A percentile compares a stretch with the other conserved stretches of the same genome.
phyloP scores from a whole-genome alignment of 1,140 invertebrate genomes.

The Apis mellifera region Amel_HAv3.1 CM009931.2:26233501-26234000 shows the following conservation, averaged over 20 bases:
- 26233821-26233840: not conserved
- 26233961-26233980: too few relatives aligned
- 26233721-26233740: slow-evolving; percentile 29
- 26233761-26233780: slow-evolving; percentile 34
- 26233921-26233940: too few relatives aligned
- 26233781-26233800: slow-evolving; percentile 26
- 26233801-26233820: not conserved
- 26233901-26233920: too few relatives aligned
- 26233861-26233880: too few relatives aligned
- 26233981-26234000: too few relatives aligned
- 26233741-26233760: slow-evolving; percentile 26
- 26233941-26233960: too few relatives aligned
- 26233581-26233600: slow-evolving; percentile 46
- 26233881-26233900: too few relatives aligned
- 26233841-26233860: not conserved
- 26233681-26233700: too few relatives aligned
- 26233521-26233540: slow-evolving; percentile 24
- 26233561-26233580: slow-evolving; percentile 44
- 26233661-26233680: slow-evolving; percentile 5
- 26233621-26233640: slow-evolving; percentile 34
- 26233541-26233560: slow-evolving; percentile 25
- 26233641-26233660: slow-evolving; percentile 33
- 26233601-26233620: slow-evolving; percentile 30
- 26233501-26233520: not conserved
- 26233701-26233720: not conserved